Evolutionary conservation across 2,797 vertebrate species (phyloP).

Genomic region (Sciurus carolinensis): DNA sequence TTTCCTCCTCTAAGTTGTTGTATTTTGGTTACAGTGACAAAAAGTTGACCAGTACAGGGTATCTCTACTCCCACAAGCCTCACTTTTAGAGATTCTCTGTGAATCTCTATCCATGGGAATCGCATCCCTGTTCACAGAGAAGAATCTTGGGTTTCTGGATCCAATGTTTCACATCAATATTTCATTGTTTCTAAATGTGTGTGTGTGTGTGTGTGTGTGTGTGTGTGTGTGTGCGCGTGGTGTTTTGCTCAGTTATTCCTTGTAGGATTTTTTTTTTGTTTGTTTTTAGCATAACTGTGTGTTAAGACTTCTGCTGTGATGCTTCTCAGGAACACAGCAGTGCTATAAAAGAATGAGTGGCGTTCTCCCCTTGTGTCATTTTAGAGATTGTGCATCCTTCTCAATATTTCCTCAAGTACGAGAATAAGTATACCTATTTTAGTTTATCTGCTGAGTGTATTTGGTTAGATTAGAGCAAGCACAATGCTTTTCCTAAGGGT

Average conservation of each 20-base stretch:
- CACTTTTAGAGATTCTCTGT: background rate
- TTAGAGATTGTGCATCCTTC: background rate
- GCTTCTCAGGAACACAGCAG: background rate
- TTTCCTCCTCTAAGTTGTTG: too few species aligned
- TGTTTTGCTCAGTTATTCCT: background rate
- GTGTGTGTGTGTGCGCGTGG: too few species aligned
- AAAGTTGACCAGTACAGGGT: background rate
- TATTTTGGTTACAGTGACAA: too few species aligned
- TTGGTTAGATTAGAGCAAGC: background rate
- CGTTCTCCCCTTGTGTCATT: background rate
- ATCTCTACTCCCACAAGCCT: rapidly evolving
- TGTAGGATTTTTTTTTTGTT: background rate
- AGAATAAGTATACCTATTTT: background rate
- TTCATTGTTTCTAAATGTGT: background rate
- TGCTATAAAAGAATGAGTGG: background rate
- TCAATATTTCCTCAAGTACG: background rate
- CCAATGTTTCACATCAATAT: background rate
- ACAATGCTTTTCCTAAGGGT: background rate
- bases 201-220: too few species aligned
- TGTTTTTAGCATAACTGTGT: background rate
- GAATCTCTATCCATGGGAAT: background rate
- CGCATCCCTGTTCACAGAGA: background rate
- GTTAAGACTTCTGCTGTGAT: background rate
- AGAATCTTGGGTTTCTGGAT: background rate
- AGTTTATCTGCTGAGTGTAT: background rate